Conservation (phyloP, 2,113 vertebrate species). For the Lethenteron reissneri region DNA sequence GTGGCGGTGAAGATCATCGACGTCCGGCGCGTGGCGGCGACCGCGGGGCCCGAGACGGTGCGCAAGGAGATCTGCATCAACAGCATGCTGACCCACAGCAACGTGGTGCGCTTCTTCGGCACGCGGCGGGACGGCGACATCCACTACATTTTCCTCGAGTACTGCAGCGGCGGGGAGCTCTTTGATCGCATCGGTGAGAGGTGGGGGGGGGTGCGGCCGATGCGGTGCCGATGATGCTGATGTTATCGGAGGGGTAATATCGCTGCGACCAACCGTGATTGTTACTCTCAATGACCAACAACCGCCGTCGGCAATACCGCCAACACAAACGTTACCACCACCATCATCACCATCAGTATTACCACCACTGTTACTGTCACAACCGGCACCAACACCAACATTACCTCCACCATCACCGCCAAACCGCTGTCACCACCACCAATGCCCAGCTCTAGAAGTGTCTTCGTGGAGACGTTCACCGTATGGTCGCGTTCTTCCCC, state of each 20-base stretch:
- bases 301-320: slow-evolving; percentile 13
- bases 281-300: neutral
- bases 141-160: slow-evolving; percentile 78
- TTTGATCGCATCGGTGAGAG: slow-evolving; percentile 72
- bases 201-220: neutral
- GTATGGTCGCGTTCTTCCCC: no score
- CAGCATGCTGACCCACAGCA: slow-evolving; percentile 59
- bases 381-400: no score
- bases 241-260: neutral
- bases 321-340: slow-evolving; percentile 12
- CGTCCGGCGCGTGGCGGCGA: slow-evolving; percentile 38
- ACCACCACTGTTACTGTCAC: no score
- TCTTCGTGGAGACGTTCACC: no score
- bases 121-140: slow-evolving; percentile 53
- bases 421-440: no score
- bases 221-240: slow-evolving; percentile 10
- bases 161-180: slow-evolving; percentile 83
- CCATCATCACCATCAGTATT: no score
- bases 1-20: slow-evolving; percentile 94
- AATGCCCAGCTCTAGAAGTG: no score
- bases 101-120: slow-evolving; percentile 77
- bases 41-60: slow-evolving; percentile 58
- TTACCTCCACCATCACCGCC: no score
- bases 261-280: neutral
- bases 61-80: slow-evolving; percentile 86